Percentiles rank a stretch among this genome's conserved stretches.
Evolutionary conservation across 2,113 vertebrate genomes (phyloP).

Genomic region (Cynocephalus volans): DNA sequence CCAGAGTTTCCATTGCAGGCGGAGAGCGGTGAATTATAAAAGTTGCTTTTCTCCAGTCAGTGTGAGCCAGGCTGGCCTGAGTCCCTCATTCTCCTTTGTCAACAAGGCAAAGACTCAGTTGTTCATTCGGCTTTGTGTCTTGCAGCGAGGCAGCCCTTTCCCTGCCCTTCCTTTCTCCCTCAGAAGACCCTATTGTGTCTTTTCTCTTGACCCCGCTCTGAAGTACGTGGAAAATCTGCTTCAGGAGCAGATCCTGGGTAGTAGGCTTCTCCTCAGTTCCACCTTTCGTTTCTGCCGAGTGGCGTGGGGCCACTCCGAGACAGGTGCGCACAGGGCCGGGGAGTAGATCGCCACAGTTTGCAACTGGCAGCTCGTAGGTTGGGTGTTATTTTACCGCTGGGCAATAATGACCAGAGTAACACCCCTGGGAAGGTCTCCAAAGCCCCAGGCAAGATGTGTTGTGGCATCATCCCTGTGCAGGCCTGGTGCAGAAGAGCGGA

Average conservation of each 20-base stretch:
- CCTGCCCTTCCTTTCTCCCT: constrained; percentile 50
- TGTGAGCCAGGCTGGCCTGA: constrained; percentile 67
- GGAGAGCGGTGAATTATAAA: constrained; percentile 43
- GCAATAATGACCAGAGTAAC: constrained; percentile 14
- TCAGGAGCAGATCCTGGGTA: neutral
- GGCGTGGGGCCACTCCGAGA: neutral
- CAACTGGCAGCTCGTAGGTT: neutral
- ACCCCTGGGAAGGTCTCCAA: neutral
- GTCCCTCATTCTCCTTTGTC: constrained; percentile 81
- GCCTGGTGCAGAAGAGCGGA: neutral
- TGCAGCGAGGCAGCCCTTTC: neutral
- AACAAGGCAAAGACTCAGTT: constrained; percentile 73
- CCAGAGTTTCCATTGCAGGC: constrained; percentile 24
- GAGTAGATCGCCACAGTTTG: neutral
- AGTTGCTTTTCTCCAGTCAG: constrained; percentile 30
- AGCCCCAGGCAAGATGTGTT: neutral
- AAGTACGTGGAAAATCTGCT: neutral
- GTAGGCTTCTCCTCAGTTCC: neutral
- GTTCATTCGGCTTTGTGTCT: constrained; percentile 68
- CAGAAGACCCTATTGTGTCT: constrained; percentile 38
- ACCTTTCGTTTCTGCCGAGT: neutral
- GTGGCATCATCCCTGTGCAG: neutral
- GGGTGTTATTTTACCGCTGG: constrained; percentile 61
- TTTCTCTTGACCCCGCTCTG: constrained; percentile 67
- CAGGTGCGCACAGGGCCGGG: neutral